Percentiles rank a stretch among this genome's conserved stretches.
These are phyloP conservation scores for Galbula dea DNA, from an alignment of 2,113 vertebrate species.

Conservation along the genomic window DNA sequence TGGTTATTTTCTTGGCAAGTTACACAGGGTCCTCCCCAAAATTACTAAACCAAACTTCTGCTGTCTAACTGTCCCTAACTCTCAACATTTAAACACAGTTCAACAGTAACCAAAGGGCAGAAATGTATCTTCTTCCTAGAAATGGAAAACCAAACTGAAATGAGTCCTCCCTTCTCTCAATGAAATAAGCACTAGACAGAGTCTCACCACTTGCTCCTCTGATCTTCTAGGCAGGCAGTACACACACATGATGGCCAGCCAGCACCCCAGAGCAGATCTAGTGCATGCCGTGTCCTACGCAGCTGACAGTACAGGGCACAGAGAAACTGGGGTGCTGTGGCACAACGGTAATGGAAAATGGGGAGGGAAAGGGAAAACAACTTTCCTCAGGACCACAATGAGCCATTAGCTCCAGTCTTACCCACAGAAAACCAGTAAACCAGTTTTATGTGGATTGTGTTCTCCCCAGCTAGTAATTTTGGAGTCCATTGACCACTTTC, in stretches of 20 bases:
- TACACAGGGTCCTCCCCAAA: background rate
- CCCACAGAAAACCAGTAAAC: background rate
- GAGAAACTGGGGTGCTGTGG: background rate
- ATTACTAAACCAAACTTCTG: background rate
- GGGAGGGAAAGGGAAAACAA: background rate
- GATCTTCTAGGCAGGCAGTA: background rate
- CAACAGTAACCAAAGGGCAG: background rate
- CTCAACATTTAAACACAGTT: background rate
- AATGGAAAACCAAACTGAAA: background rate
- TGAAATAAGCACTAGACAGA: background rate
- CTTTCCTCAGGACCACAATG: background rate
- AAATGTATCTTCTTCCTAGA: background rate
- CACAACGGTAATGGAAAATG: background rate
- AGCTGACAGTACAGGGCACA: background rate
- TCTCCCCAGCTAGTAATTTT: background rate
- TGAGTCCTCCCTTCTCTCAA: background rate
- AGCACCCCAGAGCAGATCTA: background rate
- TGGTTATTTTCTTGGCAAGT: background rate
- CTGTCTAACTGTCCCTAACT: background rate
- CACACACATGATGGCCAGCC: rapidly evolving
- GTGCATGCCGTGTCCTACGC: rapidly evolving
- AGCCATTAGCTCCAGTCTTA: background rate
- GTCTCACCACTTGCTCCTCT: background rate
- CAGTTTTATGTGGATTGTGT: background rate
- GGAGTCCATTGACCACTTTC: background rate